A percentile compares a stretch with the other conserved stretches of the same genome.
Conservation (phyloP, 2,797 vertebrate species). For the Gambelia wislizenii region DNA sequence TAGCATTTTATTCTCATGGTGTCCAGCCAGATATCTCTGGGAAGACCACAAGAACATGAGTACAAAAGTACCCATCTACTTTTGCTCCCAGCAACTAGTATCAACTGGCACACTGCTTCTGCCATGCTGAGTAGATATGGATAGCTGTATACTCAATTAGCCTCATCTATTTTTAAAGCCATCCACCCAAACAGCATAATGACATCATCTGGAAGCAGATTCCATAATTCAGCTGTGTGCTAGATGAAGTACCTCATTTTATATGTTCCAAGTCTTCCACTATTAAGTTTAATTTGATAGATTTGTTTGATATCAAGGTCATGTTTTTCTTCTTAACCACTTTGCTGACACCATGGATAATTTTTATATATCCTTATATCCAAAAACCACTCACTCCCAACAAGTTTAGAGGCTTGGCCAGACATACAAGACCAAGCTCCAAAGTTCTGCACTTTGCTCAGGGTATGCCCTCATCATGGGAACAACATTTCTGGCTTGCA, state of each 20-base stretch:
- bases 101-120: background rate
- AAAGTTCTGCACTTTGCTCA: background rate
- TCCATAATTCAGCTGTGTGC: background rate
- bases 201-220: background rate
- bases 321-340: background rate
- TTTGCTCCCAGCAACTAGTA: background rate
- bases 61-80: background rate
- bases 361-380: background rate
- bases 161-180: background rate
- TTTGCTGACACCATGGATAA: background rate
- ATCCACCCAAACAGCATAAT: background rate
- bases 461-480: background rate
- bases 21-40: background rate
- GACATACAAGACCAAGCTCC: background rate
- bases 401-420: background rate
- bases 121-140: background rate
- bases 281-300: background rate
- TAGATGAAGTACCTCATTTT: background rate
- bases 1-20: background rate
- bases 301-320: background rate
- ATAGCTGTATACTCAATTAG: background rate
- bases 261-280: background rate
- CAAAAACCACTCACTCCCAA: no score
- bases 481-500: background rate
- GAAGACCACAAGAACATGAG: background rate